These are phyloP conservation scores for Ceryle rudis DNA, from an alignment of 2,797 vertebrate species.

Conservation along the genomic window DNA sequence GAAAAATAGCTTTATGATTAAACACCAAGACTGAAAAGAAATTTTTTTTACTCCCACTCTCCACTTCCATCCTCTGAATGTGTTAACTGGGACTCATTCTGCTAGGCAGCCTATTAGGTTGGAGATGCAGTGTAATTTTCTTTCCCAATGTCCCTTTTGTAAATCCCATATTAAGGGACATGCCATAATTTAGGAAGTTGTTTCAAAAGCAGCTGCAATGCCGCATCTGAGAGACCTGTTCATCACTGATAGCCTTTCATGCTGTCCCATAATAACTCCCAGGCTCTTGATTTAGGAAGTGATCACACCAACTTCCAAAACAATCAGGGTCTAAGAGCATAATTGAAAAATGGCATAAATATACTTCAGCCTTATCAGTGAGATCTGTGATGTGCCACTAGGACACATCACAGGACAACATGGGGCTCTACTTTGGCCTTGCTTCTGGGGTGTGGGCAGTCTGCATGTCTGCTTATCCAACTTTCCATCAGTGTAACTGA, in stretches of 20 bases:
- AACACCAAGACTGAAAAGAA: background rate
- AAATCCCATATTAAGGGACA: background rate
- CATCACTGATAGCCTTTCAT: background rate
- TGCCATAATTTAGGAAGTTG: background rate
- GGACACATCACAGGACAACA: background rate
- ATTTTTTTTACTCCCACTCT: background rate
- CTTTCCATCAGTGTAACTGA: background rate
- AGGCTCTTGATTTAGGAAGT: background rate
- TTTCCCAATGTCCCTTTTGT: background rate
- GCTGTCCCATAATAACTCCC: background rate
- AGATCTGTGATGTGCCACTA: background rate
- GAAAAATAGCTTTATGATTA: background rate
- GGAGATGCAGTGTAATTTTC: background rate
- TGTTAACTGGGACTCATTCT: background rate
- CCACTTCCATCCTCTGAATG: background rate
- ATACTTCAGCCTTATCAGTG: background rate
- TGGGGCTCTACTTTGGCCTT: background rate
- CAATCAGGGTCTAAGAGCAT: background rate
- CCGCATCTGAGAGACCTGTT: background rate
- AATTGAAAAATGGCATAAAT: background rate
- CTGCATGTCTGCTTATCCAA: background rate
- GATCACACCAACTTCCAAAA: background rate
- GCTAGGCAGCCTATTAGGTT: background rate
- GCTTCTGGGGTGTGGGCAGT: rapidly evolving
- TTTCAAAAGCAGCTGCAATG: background rate